phyloP scores from a whole-genome alignment of 2,113 vertebrate genomes.

The rabbit (Oryctolagus cuniculus) region mOryCun1.1 NC_091435.1:30812001-30812500 shows the following conservation, averaged over 20 bases:
- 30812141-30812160: not conserved
- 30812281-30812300: not conserved
- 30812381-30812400: no score
- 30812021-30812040: not conserved
- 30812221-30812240: not conserved
- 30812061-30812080: not conserved
- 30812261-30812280: not conserved
- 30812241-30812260: not conserved
- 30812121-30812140: not conserved
- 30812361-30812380: not conserved
- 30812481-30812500: no score
- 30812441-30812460: no score
- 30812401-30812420: no score
- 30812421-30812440: no score
- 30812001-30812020: not conserved
- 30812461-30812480: no score
- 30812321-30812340: not conserved
- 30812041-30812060: not conserved
- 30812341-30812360: not conserved
- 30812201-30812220: not conserved
- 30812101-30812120: not conserved
- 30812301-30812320: conserved; percentile 24
- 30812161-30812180: conserved; percentile 1
- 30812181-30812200: not conserved
- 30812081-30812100: not conserved